Evolutionary conservation across 2,797 vertebrate genomes (phyloP).

Genomic region (Malacoctenus gilli): DNA sequence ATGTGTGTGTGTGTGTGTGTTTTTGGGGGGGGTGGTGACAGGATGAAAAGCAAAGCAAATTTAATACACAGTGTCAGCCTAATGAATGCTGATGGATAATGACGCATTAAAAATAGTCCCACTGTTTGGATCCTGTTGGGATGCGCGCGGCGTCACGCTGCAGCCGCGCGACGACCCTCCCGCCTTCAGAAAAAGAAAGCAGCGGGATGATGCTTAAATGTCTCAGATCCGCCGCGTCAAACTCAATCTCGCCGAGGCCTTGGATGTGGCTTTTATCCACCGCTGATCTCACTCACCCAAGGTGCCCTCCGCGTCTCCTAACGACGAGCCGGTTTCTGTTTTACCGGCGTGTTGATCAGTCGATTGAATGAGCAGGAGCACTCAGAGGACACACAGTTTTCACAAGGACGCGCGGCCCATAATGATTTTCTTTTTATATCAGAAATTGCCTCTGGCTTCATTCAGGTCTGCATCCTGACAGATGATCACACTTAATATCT

Average conservation of each 20-base stretch:
- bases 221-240: constrained; percentile 33
- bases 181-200: background rate
- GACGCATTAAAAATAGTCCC: constrained; percentile 15
- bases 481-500: constrained; percentile 1
- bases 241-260: constrained; percentile 32
- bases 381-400: background rate
- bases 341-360: constrained; percentile 32
- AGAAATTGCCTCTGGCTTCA: background rate
- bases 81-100: constrained; percentile 17
- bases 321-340: constrained; percentile 39
- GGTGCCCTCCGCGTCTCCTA: constrained; percentile 38
- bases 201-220: constrained; percentile 22
- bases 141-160: background rate
- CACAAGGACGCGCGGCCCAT: background rate
- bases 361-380: constrained; percentile 1
- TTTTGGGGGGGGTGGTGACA: background rate
- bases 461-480: background rate
- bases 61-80: constrained; percentile 17
- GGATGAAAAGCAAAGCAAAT: constrained; percentile 23
- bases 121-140: constrained; percentile 5
- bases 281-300: constrained; percentile 52
- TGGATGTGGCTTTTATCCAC: constrained; percentile 47
- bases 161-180: background rate
- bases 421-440: background rate
- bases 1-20: no score